phyloP scores from a whole-genome alignment of 2,888 invertebrate genomes.

The Drosophila nr. perissopoda region DNA sequence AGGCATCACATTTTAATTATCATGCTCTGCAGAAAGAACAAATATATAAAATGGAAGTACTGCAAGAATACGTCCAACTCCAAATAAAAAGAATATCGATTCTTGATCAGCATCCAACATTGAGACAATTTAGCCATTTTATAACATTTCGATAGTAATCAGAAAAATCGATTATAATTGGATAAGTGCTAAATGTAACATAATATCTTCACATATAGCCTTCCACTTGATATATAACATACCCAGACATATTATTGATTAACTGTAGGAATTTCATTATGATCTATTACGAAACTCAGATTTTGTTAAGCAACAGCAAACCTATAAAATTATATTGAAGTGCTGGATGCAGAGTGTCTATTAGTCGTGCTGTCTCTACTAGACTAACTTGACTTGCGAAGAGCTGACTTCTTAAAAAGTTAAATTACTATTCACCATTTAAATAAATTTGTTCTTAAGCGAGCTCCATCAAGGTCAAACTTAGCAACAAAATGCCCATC shows the following conservation, averaged over 20 bases:
- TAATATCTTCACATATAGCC: no score
- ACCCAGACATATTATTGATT: no score
- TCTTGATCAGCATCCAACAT: background rate
- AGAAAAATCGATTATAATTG: no score
- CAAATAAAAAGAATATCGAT: background rate
- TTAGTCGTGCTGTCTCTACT: background rate
- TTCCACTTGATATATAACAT: no score
- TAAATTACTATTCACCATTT: background rate
- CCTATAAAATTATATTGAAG: background rate
- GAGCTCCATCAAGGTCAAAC: background rate
- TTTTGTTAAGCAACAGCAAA: no score
- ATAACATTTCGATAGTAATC: no score
- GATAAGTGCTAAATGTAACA: no score
- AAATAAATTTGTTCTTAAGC: background rate
- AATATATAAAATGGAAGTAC: background rate
- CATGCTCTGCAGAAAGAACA: slow-evolving; percentile 27
- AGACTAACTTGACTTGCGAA: background rate
- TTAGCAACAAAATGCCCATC: background rate
- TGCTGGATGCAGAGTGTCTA: no score
- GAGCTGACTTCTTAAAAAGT: background rate
- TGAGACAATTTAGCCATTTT: no score
- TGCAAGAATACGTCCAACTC: background rate
- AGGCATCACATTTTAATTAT: slow-evolving; percentile 48
- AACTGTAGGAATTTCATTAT: no score
- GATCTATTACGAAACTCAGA: no score